Evolutionary conservation across 1,140 invertebrate species (phyloP).

Genomic region (Charaxes varanes): DNA sequence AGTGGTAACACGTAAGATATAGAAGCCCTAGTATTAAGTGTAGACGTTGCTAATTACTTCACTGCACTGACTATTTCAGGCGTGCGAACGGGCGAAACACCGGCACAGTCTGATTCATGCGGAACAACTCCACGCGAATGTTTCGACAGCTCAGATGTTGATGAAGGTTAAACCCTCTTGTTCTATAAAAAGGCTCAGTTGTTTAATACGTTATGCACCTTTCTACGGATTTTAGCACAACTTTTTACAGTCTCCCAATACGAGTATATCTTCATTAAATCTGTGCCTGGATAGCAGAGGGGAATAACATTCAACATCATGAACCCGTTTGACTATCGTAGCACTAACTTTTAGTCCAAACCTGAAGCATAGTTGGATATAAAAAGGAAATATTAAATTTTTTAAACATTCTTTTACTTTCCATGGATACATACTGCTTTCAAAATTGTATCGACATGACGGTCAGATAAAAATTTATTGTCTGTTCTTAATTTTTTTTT

Average conservation of each 20-base stretch:
- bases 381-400: too few relatives aligned
- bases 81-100: slow-evolving; percentile 45
- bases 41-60: slow-evolving; percentile 47
- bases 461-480: too few relatives aligned
- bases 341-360: too few relatives aligned
- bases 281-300: too few relatives aligned
- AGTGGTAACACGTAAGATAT: slow-evolving; percentile 24
- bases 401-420: too few relatives aligned
- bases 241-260: not conserved
- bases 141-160: slow-evolving; percentile 47
- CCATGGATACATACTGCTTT: too few relatives aligned
- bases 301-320: too few relatives aligned
- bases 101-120: slow-evolving; percentile 55
- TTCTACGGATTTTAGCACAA: slow-evolving; percentile 2
- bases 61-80: slow-evolving; percentile 62
- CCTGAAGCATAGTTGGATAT: too few relatives aligned
- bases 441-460: too few relatives aligned
- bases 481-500: too few relatives aligned
- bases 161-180: slow-evolving; percentile 43
- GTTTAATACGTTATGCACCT: not conserved
- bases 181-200: slow-evolving; percentile 17
- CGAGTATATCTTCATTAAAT: not conserved
- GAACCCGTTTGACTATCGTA: too few relatives aligned
- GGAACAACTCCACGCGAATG: slow-evolving; percentile 36
- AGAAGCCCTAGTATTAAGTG: slow-evolving; percentile 16